phyloP scores from a whole-genome alignment of 2,797 vertebrate genomes.

The Cephalopachus bancanus region DNA sequence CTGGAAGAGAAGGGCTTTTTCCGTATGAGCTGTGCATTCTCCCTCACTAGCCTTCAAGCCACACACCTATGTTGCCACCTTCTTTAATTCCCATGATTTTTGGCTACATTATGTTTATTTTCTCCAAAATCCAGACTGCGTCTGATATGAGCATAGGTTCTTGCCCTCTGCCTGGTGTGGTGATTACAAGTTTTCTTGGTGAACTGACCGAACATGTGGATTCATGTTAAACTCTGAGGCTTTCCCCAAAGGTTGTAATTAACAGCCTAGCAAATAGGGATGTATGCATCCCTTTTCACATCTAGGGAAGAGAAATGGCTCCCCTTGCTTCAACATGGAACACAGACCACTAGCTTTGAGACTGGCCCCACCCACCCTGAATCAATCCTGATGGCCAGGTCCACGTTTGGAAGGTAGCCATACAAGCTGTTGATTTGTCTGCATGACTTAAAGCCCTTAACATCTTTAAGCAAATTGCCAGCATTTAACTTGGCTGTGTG shows the following conservation, averaged over 20 bases:
- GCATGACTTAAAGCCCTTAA: not conserved
- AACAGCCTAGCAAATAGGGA: not conserved
- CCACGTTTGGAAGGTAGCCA: not conserved
- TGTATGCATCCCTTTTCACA: not conserved
- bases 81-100: not conserved
- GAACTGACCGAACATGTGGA: not conserved
- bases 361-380: not conserved
- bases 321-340: not conserved
- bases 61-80: not conserved
- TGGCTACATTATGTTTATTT: not conserved
- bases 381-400: not conserved
- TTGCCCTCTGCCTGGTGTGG: not conserved
- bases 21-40: not conserved
- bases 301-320: not conserved
- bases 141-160: not conserved
- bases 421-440: not conserved
- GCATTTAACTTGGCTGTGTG: slow-evolving; percentile 13
- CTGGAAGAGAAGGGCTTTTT: not conserved
- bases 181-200: not conserved
- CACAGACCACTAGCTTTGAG: not conserved
- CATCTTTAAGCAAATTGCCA: not conserved
- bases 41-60: not conserved
- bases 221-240: not conserved
- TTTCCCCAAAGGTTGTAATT: not conserved
- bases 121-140: not conserved